Base-by-base conservation (phyloP, 2,888 invertebrate species). In the Portevinia maculata region DNA sequence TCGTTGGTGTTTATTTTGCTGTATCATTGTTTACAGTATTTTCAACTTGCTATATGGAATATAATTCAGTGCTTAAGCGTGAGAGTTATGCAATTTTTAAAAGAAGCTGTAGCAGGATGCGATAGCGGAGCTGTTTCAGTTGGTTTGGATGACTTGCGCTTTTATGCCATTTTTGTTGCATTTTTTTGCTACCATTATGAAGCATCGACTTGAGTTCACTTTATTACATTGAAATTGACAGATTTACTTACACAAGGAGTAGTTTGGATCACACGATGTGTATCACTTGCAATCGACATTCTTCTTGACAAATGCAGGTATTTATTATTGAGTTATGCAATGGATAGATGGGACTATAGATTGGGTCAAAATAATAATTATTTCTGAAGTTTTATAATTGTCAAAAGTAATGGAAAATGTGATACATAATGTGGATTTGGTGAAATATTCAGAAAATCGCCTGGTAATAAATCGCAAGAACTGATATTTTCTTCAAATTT, bases 181-280 rank as follows among this genome's bases (percentile, higher is more conserved):
- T n/a, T n/a, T n/a, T n/a, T n/a, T n/a, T 32, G 60, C 37, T 62
- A 9, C 28, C 37, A 11, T 48, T 30, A 19, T 17, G 48, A 34
- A 11, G 17, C 15, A 34, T 34, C 8, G n/a, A n/a, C n/a, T 41
- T 34, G 41, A 67, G 55, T 57, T 59, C 17, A 32, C 39, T 44
- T 78, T 71, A 71, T 78, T 71, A 30, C 78, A 57, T 34, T 57
- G 6, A 11, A 57, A 57, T 70, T 55, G n/a, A n/a, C n/a, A n/a
- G n/a, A n/a, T n/a, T n/a, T n/a, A n/a, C n/a, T n/a, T n/a, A n/a
- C n/a, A 0, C 3, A 37, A 60, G 70, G 55, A 57, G 41, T 41
- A n/a, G 19, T 9, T 53, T 17, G 15, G 8, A 28, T 1, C 13
- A 1, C 8, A 28, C 24, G 8, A 13, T 37, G 5, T 13, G 37